Base-by-base conservation (phyloP, 2,113 vertebrate species). In the Phyllopteryx taeniolatus region DNA sequence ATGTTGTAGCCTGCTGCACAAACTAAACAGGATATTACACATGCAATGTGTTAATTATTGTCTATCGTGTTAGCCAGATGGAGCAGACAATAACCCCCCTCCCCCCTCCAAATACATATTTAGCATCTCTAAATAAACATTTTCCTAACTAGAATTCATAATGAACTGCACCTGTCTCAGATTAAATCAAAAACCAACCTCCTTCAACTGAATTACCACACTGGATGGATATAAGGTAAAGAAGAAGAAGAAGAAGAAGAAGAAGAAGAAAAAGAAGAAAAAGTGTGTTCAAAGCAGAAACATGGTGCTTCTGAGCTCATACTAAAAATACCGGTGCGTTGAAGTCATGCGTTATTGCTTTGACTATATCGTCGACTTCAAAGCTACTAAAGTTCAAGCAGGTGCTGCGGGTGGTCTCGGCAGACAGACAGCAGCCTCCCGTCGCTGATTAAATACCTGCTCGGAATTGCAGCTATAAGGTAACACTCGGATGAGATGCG, bases 281-380 rank as follows among this genome's bases (percentile, higher is more conserved):
- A 15, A 8, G 89, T 83, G 71, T 20, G 71, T 82, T 88, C 79
- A 85, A 80, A 81, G 84, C 8, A 46, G 68, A 73, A 71, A 70
- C 77, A n/a, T 13, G 15, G 60, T 20, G 54, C 42, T 31, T 74
- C 65, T 67, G 71, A 64, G 47, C 59, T 77, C 72, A 68, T 43
- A 64, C 59, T 53, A 63, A 70, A 70, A 71, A 80, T 46, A 44
- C 35, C 66, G 51, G 62, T 27, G 67, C 67, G 71, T 64, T 66
- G 20, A 39, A 12, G 62, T 79, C 19, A 44, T 80, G 75, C 75
- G 59, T 76, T 67, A 49, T 22, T 74, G 69, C 46, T 43, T 43
- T 43, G 67, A 77, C 67, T 70, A 22, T 69, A 70, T 67, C 63
- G 5, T 47, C 60, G 7, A 73, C 64, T 61, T 76, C 53, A 75